phyloP scores from a whole-genome alignment of 2,888 invertebrate species.

The Drosophila nigritarsus region DNA sequence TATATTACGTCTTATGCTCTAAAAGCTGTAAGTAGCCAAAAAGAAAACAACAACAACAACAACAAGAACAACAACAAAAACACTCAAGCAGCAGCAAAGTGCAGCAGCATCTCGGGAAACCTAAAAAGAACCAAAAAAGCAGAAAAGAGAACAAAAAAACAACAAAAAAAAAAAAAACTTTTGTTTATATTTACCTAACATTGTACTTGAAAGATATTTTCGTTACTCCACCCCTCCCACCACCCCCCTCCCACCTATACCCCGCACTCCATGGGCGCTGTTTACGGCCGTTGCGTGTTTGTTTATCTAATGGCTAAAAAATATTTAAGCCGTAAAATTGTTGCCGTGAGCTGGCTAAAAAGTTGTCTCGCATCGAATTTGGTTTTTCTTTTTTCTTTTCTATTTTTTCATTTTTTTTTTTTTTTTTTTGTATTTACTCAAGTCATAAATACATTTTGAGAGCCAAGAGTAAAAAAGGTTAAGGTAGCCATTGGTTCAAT shows the following conservation, averaged over 20 bases:
- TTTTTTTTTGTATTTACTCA: slow-evolving; percentile 54
- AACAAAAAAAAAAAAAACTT: slow-evolving; percentile 36
- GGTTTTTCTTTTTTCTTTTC: background rate
- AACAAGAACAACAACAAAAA: slow-evolving; percentile 19
- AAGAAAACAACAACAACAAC: slow-evolving; percentile 23
- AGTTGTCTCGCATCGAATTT: slow-evolving; percentile 35
- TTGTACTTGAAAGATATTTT: slow-evolving; percentile 83
- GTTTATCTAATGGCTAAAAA: slow-evolving; percentile 80
- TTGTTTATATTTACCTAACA: slow-evolving; percentile 83
- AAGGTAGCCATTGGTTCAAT: slow-evolving; percentile 8
- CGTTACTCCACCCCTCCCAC: slow-evolving; percentile 36
- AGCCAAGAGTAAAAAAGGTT: slow-evolving; percentile 61
- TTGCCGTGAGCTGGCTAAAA: slow-evolving; percentile 69
- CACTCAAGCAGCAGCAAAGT: slow-evolving; percentile 53
- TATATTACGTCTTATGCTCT: slow-evolving; percentile 78
- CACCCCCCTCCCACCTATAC: no score
- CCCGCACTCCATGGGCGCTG: slow-evolving; percentile 3
- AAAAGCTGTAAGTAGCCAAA: slow-evolving; percentile 80
- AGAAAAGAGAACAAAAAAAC: background rate
- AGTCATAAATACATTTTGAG: slow-evolving; percentile 72
- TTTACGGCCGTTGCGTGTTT: slow-evolving; percentile 56
- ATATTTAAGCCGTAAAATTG: slow-evolving; percentile 77
- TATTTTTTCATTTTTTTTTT: slow-evolving; percentile 6
- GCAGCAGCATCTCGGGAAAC: slow-evolving; percentile 53
- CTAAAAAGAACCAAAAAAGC: slow-evolving; percentile 19